Evolutionary conservation across 2,113 vertebrate genomes (phyloP).

Genomic region (Phoenicopterus ruber): DNA sequence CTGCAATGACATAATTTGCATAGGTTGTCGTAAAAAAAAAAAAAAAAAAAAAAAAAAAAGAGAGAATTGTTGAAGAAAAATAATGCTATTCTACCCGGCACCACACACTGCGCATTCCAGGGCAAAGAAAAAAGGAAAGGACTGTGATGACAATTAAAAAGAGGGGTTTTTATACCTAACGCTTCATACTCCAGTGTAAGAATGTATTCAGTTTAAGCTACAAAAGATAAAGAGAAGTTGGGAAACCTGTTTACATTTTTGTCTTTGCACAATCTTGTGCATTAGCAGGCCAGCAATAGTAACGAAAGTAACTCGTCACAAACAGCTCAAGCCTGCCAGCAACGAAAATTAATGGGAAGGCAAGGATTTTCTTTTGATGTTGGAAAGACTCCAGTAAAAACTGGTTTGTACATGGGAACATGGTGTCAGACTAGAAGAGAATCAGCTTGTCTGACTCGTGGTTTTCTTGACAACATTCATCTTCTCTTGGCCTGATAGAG

Average conservation of each 20-base stretch:
- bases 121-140: neutral
- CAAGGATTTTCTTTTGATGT: slow-evolving; percentile 76
- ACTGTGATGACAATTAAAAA: neutral
- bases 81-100: neutral
- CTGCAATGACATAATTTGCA: slow-evolving; percentile 16
- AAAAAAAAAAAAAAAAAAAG: neutral
- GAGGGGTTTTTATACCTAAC: neutral
- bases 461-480: slow-evolving; percentile 89
- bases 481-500: slow-evolving; percentile 84
- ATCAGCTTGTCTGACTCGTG: slow-evolving; percentile 89
- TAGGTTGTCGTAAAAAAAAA: neutral
- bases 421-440: slow-evolving; percentile 85
- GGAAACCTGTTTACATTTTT: slow-evolving; percentile 68
- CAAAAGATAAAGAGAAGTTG: slow-evolving; percentile 55
- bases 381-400: slow-evolving; percentile 89
- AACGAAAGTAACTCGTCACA: slow-evolving; percentile 58
- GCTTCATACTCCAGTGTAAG: slow-evolving; percentile 13
- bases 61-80: neutral
- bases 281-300: slow-evolving; percentile 37
- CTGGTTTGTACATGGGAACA: slow-evolving; percentile 92
- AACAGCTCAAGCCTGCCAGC: slow-evolving; percentile 72
- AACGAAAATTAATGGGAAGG: slow-evolving; percentile 71
- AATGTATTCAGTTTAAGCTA: neutral
- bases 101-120: neutral
- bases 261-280: slow-evolving; percentile 55